These are phyloP conservation scores for human DNA, from an alignment of 2,113 vertebrate genomes.

Conservation along the genomic window GRCh38 chr7:1376001-1376500, in stretches of 20 bases:
- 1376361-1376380: background rate
- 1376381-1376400: background rate
- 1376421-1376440: background rate
- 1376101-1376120: background rate
- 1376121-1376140: background rate
- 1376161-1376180: background rate
- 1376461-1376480: too few relatives aligned
- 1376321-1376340: fast-evolving
- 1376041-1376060: background rate
- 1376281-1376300: background rate
- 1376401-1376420: background rate
- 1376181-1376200: background rate
- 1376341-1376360: too few relatives aligned
- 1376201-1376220: background rate
- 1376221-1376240: background rate
- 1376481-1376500: too few relatives aligned
- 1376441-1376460: too few relatives aligned
- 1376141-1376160: background rate
- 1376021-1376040: background rate
- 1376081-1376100: background rate
- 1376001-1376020: background rate
- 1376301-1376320: background rate
- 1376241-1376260: background rate
- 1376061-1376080: background rate
- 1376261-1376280: background rate